These are phyloP conservation scores for Nothoprocta perdicaria DNA, from an alignment of 2,113 vertebrate genomes.

Conservation along the genomic window DNA sequence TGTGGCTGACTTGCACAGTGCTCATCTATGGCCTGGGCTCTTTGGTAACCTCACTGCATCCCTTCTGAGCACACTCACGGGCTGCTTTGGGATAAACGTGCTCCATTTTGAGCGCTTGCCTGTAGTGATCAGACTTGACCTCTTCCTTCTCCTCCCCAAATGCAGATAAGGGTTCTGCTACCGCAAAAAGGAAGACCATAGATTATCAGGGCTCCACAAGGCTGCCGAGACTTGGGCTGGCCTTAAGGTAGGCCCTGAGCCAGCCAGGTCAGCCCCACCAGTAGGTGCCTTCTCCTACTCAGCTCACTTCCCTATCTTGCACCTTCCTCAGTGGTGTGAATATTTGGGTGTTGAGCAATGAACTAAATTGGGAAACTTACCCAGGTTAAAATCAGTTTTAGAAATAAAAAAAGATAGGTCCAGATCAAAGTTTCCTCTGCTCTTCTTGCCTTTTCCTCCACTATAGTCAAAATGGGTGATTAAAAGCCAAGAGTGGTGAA, in stretches of 20 bases:
- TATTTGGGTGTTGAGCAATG: not conserved
- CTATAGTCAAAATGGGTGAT: not conserved
- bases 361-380: not conserved
- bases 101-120: not conserved
- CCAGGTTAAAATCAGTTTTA: not conserved
- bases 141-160: not conserved
- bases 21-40: not conserved
- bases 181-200: not conserved
- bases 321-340: not conserved
- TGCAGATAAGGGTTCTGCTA: not conserved
- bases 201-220: not conserved
- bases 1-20: not conserved
- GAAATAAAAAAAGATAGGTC: not conserved
- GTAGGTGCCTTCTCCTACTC: not conserved
- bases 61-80: not conserved
- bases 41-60: not conserved
- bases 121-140: no score
- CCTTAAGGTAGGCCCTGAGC: not conserved
- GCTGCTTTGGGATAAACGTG: not conserved
- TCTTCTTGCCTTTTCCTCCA: not conserved
- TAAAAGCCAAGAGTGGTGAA: not conserved
- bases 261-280: not conserved
- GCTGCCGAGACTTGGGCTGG: not conserved
- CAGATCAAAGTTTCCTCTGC: not conserved
- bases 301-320: not conserved